Conservation (phyloP, 2,797 vertebrate genomes). For the Sciaenops ocellatus region DNA sequence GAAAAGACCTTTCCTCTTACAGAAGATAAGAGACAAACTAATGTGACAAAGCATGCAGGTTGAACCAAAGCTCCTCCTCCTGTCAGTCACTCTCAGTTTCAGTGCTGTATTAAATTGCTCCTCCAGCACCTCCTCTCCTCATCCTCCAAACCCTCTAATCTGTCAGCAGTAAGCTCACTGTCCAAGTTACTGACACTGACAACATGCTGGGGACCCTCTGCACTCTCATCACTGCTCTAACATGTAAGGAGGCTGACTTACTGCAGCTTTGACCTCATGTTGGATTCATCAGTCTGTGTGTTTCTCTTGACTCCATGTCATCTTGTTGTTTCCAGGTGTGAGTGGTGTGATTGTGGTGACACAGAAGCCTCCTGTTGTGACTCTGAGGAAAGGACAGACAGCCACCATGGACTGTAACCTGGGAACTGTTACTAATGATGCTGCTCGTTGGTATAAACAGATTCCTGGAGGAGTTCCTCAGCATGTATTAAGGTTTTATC, state of each 20-base stretch:
- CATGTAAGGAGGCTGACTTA: slow-evolving; percentile 39
- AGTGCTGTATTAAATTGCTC: no score
- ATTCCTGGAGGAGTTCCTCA: slow-evolving; percentile 51
- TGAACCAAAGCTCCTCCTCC: no score
- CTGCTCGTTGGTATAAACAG: slow-evolving; percentile 26
- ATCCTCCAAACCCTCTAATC: no score
- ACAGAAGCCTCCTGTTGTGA: no score
- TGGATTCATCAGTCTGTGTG: slow-evolving; percentile 43
- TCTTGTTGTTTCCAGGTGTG: slow-evolving; percentile 74
- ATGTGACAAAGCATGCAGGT: no score
- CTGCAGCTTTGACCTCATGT: slow-evolving; percentile 38
- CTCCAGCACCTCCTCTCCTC: no score
- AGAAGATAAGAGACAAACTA: no score
- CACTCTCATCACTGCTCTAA: slow-evolving; percentile 63
- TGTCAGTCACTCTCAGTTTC: no score
- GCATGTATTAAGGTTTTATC: fast-evolving
- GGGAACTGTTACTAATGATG: slow-evolving; percentile 19
- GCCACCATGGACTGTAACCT: slow-evolving; percentile 14
- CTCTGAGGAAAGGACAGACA: no score
- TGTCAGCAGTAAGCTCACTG: no score
- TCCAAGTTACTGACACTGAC: no score
- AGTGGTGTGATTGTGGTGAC: slow-evolving; percentile 50
- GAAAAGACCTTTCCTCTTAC: no score
- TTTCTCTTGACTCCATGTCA: slow-evolving; percentile 54
- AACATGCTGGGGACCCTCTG: slow-evolving; percentile 62